Evolutionary conservation across 1,140 invertebrate species (phyloP).

Genomic region (Caenorhabditis remanei): DNA sequence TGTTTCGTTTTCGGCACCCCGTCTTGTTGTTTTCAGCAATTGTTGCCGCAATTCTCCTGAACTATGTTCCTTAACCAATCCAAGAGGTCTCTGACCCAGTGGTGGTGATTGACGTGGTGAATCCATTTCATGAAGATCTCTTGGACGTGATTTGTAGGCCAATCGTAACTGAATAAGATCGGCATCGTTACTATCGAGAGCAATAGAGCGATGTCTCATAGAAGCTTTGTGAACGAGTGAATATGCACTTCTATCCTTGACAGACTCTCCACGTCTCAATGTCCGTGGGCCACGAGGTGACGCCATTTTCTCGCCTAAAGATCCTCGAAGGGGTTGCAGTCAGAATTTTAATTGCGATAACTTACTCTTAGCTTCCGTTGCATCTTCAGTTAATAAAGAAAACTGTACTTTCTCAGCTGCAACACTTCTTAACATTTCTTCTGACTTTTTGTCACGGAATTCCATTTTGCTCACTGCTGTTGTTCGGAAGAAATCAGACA

Average conservation of each 20-base stretch:
- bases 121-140: constrained; percentile 38
- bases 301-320: constrained; percentile 34
- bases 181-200: constrained; percentile 71
- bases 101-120: constrained; percentile 32
- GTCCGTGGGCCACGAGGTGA: constrained; percentile 9
- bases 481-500: constrained; percentile 77
- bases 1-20: constrained; percentile 45
- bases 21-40: constrained; percentile 40
- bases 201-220: constrained; percentile 77
- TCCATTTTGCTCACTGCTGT: constrained; percentile 78
- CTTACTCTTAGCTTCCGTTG: constrained; percentile 43
- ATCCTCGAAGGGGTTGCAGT: background rate
- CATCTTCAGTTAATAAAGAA: constrained; percentile 60
- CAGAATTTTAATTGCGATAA: background rate
- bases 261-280: constrained; percentile 73
- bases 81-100: background rate
- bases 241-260: constrained; percentile 73
- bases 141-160: constrained; percentile 68
- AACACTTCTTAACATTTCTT: constrained; percentile 62
- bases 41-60: constrained; percentile 7
- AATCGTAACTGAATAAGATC: constrained; percentile 72
- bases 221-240: constrained; percentile 72
- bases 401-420: constrained; percentile 60
- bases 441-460: constrained; percentile 71
- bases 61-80: constrained; percentile 55